Evolutionary conservation across 2,888 invertebrate species (phyloP).

Genomic region (Mythimna albipuncta): DNA sequence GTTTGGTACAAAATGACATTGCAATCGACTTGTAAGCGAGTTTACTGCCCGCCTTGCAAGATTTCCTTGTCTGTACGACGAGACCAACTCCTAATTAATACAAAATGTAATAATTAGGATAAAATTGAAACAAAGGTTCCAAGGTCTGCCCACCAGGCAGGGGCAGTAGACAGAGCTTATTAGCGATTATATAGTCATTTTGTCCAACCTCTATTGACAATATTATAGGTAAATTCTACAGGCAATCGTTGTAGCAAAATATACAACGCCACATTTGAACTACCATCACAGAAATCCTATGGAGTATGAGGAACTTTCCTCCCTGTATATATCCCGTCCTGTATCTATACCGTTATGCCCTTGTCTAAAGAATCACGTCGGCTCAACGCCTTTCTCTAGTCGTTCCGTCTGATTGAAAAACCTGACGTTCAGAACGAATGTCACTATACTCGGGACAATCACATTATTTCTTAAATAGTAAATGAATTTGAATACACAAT

Average conservation of each 20-base stretch:
- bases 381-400: neutral
- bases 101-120: constrained; percentile 11
- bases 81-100: constrained; percentile 18
- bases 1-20: neutral
- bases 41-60: neutral
- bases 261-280: neutral
- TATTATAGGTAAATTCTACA: neutral
- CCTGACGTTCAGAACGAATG: too few species aligned
- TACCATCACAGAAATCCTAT: neutral
- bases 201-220: neutral
- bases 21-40: neutral
- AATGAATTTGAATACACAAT: neutral
- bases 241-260: neutral
- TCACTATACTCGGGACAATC: neutral
- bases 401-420: fast-evolving
- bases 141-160: neutral
- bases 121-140: neutral
- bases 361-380: neutral
- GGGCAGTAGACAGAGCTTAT: neutral
- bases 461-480: neutral
- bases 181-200: neutral
- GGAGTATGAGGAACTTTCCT: neutral
- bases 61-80: neutral
- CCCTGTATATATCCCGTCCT: neutral
- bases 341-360: neutral